Evolutionary conservation across 2,113 vertebrate genomes (phyloP).

Genomic region (Pampusana beccarii): DNA sequence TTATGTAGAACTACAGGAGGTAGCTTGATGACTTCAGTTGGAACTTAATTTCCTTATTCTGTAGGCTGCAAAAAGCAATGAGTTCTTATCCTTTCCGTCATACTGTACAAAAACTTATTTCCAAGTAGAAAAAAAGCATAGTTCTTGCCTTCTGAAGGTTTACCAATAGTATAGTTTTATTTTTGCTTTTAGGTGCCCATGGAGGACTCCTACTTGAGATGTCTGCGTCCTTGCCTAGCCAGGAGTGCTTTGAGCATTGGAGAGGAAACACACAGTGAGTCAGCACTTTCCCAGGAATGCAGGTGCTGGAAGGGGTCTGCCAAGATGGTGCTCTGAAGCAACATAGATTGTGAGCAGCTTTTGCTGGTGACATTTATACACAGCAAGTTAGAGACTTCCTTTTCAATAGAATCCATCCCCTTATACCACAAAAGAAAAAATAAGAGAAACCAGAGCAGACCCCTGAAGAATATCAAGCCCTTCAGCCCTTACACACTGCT

Average conservation of each 20-base stretch:
- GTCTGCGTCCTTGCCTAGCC: not conserved
- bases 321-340: rapidly evolving
- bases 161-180: not conserved
- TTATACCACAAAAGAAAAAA: not conserved
- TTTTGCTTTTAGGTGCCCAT: not conserved
- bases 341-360: not conserved
- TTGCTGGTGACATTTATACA: not conserved
- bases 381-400: rapidly evolving
- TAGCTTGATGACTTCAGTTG: not conserved
- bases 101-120: not conserved
- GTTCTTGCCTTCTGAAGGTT: not conserved
- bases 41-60: not conserved
- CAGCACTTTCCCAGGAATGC: rapidly evolving
- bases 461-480: not conserved
- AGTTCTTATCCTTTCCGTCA: not conserved
- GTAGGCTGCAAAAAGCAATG: not conserved
- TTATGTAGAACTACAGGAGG: not conserved
- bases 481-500: not conserved
- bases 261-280: rapidly evolving
- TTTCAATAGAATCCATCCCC: not conserved
- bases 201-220: not conserved
- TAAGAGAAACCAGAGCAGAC: not conserved
- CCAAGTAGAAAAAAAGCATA: not conserved
- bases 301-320: not conserved
- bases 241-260: not conserved